Evolutionary conservation across 2,113 vertebrate genomes (phyloP).

Genomic region (Lagopus muta): DNA sequence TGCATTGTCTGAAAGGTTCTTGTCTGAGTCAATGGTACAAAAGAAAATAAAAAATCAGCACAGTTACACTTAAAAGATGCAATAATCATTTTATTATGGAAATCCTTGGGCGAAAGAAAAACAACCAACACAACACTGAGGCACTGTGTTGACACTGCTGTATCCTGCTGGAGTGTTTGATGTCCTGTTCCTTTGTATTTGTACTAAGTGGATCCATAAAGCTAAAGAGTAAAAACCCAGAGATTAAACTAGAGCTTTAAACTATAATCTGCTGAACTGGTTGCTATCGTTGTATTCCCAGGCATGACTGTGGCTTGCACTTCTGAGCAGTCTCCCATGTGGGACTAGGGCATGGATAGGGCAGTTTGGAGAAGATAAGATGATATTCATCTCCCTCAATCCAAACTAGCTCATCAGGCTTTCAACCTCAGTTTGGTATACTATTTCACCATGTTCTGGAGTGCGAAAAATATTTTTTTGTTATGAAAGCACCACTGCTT

Average conservation of each 20-base stretch:
- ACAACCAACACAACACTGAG: not conserved
- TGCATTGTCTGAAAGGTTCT: not conserved
- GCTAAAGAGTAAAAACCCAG: not conserved
- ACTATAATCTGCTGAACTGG: not conserved
- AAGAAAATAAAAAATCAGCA: not conserved
- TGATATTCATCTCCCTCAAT: not conserved
- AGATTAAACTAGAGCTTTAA: not conserved
- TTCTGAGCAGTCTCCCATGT: not conserved
- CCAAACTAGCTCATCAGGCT: not conserved
- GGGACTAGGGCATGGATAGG: not conserved
- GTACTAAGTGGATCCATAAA: not conserved
- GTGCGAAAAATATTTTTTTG: not conserved
- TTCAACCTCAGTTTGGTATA: not conserved
- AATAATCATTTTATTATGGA: not conserved
- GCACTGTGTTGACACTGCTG: not conserved
- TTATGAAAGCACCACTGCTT: not conserved
- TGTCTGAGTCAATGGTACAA: not conserved
- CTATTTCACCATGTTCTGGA: not conserved
- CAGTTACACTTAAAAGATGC: not conserved
- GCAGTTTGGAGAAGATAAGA: not conserved
- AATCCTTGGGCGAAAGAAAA: not conserved
- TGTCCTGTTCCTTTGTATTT: not conserved
- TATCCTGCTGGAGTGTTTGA: not conserved
- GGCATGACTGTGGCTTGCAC: not conserved
- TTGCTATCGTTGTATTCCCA: not conserved